phyloP scores from a whole-genome alignment of 1,140 invertebrate genomes.

The Ceratina calcarata region DNA sequence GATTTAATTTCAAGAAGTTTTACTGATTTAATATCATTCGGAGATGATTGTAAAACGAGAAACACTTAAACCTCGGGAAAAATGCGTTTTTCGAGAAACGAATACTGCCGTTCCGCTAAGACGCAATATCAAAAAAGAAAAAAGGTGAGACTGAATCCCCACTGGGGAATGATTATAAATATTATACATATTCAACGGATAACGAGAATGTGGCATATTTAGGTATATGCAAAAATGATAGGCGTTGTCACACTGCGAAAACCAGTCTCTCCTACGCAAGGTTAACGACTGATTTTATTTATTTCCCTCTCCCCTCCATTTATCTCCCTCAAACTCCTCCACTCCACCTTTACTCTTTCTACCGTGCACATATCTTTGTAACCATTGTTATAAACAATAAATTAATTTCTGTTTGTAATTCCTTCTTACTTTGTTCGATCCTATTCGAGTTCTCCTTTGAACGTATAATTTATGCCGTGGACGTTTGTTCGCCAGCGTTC shows the following conservation, averaged over 20 bases:
- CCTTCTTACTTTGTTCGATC: too few species aligned
- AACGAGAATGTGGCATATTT: slow-evolving; percentile 35
- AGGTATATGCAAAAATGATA: slow-evolving; percentile 47
- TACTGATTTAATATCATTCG: too few species aligned
- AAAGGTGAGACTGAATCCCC: slow-evolving; percentile 7
- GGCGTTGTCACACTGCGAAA: slow-evolving; percentile 32
- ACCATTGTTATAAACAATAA: not conserved
- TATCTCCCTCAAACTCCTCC: not conserved
- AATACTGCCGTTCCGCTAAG: not conserved
- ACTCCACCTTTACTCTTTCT: not conserved
- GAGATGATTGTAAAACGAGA: too few species aligned
- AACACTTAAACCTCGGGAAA: not conserved
- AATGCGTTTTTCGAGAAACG: not conserved
- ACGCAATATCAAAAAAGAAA: not conserved
- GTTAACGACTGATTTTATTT: slow-evolving; percentile 52
- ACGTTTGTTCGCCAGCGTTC: slow-evolving; percentile 17
- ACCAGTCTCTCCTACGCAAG: slow-evolving; percentile 52
- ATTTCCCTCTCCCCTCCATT: slow-evolving; percentile 11
- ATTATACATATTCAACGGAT: slow-evolving; percentile 33
- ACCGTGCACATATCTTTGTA: slow-evolving; percentile 17
- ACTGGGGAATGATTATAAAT: slow-evolving; percentile 24
- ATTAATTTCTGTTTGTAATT: slow-evolving; percentile 32
- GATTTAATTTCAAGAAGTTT: not conserved
- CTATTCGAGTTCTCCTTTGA: not conserved
- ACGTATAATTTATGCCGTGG: not conserved